phyloP scores from a whole-genome alignment of 1,140 invertebrate genomes.

The Luehdorfia chinensis region DNA sequence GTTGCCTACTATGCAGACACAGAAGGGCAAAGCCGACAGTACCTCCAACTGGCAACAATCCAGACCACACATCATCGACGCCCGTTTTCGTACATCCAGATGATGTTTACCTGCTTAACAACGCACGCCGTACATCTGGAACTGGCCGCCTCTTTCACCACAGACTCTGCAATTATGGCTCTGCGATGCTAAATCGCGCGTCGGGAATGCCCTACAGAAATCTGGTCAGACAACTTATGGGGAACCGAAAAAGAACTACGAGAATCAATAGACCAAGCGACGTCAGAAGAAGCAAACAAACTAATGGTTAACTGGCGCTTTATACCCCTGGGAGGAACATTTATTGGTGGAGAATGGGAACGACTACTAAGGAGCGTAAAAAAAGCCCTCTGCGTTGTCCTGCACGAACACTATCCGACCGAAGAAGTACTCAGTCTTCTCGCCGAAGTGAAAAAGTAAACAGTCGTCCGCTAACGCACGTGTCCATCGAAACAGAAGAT shows the following conservation, averaged over 20 bases:
- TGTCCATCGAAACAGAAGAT: no score
- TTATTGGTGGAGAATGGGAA: conserved; percentile 62
- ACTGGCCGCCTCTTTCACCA: conserved; percentile 38
- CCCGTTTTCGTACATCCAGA: no score
- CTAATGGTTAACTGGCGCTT: conserved; percentile 39
- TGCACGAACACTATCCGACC: no score
- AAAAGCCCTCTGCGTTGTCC: conserved; percentile 28
- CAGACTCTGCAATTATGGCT: conserved; percentile 51
- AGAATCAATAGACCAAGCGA: no score
- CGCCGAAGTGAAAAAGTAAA: conserved; percentile 35
- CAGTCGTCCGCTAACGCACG: conserved; percentile 41
- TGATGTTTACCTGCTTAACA: conserved; percentile 36
- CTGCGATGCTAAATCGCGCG: conserved; percentile 56
- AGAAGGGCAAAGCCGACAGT: background rate
- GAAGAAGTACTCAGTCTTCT: conserved; percentile 19
- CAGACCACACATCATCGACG: no score
- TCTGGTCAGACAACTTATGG: conserved; percentile 58
- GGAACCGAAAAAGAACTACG: conserved; percentile 25
- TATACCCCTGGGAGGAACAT: conserved; percentile 44
- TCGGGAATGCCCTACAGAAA: no score
- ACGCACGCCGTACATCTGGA: conserved; percentile 45
- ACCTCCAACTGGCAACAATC: conserved; percentile 3
- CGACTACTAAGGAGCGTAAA: conserved; percentile 50
- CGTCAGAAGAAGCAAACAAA: conserved; percentile 7
- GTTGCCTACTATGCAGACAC: conserved; percentile 3